Base-by-base conservation (phyloP, 2,888 invertebrate species). In the Tupiocoris notatus region DNA sequence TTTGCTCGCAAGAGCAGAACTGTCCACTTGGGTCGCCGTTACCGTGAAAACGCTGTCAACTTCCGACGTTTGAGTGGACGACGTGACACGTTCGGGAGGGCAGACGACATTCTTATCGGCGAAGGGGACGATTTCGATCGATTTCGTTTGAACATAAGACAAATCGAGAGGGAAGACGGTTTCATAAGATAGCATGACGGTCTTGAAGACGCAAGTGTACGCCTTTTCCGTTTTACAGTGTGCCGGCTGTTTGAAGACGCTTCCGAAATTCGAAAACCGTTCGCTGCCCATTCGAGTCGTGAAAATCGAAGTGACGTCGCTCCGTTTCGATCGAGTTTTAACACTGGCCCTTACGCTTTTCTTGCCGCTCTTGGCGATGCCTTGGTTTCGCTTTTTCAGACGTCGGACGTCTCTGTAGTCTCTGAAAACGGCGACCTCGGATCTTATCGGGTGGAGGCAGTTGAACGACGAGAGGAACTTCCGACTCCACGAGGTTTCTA, bases 381-480 rank as follows among this genome's bases (percentile, higher is more conserved):
- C 12, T 39, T 39, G 39, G 12, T 7, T 39, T 3, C 39, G 39
- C 12, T 12, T 39, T 39, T 39, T 39, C 39, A 12, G 12, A 39
- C 39, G 39, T 3, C 12, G 3, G 39, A 12, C 39, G 54, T 56
- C 67, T n/a, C n/a, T n/a, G 21, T n/a, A 2, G 1, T 67, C 67
- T 3, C 54, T 56, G 6, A 39, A 12, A 39, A 39, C 39, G 3
- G 39, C 12, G 39, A 39, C 39, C 22, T 20, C 54, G 20, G 58
- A 17, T 12, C 22, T 70, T 0, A 70, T 21, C n/a, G 70, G 70
- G 24, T 23, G n/a, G 22, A 70, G 24, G 17, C 70, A 70, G 61
- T 70, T 70, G 59, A 70, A 70, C 21, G 70, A 70, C 16, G 58
- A n/a, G 17, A 70, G 21, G 6, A 70, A 70, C 70, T 59, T 70